Base-by-base conservation (phyloP, 2,888 invertebrate species). In the Punctoribates punctum region DNA sequence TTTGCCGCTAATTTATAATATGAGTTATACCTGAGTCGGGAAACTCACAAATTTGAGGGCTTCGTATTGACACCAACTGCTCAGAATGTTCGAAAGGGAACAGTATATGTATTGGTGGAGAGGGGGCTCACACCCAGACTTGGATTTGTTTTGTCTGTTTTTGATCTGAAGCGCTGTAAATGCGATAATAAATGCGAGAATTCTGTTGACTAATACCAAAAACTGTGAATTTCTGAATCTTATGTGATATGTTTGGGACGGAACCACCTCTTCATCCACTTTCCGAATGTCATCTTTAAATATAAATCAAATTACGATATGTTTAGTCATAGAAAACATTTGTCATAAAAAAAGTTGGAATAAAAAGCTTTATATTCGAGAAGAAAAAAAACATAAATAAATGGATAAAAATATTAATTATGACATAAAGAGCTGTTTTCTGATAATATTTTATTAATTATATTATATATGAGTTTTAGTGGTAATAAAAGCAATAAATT, bases 1-100 rank as follows among this genome's bases (percentile, higher is more conserved):
- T 15, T 25, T 65, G 27, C 6, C 5, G 48, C 25, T 65, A 48
- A 51, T 73, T 11, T 54, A 29, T 65, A 29, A 20, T 20, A 46
- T 77, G 3, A 76, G 54, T 4, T 81, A 81, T 80, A 93, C 94
- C 88, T 98, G 97, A 72, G 96, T 95, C 1, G 98, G 98, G 84
- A 99, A 99, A 83, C 93, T 96, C 82, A 99, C 95, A 85, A 92
- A 99, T 84, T 98, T 98, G 67, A 99, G 87, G 27, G 98, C 98
- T 85, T 99, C 99, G 84, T 99, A 99, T 85, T 99, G 99, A 85
- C 96, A 98, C 98, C 98, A 99, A 72, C 96, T 96, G 83, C 96
- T 96, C 88, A 99, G 89, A 79, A 98, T 93, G 85, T 99, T 99
- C 20, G 96, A 95, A 82, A 99, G 90, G 4, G 97, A 94, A 83